A percentile compares a stretch with the other conserved stretches of the same genome.
Evolutionary conservation across 1,140 invertebrate genomes (phyloP).

Genomic region (Bombus confusus): DNA sequence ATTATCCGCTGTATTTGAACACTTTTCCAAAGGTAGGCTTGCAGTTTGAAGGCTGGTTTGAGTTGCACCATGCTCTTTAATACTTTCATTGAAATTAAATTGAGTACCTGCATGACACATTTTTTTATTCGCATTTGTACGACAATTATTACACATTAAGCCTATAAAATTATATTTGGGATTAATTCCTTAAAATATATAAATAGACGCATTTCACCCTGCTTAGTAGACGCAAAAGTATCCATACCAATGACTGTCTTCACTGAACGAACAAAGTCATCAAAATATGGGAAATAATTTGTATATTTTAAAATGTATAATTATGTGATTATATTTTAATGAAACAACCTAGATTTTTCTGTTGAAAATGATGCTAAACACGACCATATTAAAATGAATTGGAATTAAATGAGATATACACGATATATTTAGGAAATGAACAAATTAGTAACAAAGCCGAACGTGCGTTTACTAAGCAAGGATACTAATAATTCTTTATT

Average conservation of each 20-base stretch:
- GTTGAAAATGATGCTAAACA: neutral
- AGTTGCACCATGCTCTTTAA: constrained; percentile 73
- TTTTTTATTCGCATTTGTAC: constrained; percentile 72
- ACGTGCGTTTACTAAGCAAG: neutral
- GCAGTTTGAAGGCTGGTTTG: constrained; percentile 75
- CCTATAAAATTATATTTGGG: constrained; percentile 62
- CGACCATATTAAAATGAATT: neutral
- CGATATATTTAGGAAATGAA: neutral
- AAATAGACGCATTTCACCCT: neutral
- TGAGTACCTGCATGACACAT: constrained; percentile 76
- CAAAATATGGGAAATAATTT: neutral
- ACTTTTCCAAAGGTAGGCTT: constrained; percentile 62
- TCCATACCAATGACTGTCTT: neutral
- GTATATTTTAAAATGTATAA: neutral
- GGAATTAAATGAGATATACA: neutral
- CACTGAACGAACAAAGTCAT: neutral
- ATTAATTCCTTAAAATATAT: constrained; percentile 7
- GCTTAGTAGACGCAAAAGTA: neutral
- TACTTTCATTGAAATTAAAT: constrained; percentile 71
- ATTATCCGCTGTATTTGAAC: constrained; percentile 46
- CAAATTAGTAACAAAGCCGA: neutral
- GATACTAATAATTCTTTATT: neutral
- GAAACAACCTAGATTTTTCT: neutral
- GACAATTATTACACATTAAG: constrained; percentile 71
- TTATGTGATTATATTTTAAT: neutral